Evolutionary conservation across 2,888 invertebrate species (phyloP).

Genomic region (Leptinotarsa haldemani): DNA sequence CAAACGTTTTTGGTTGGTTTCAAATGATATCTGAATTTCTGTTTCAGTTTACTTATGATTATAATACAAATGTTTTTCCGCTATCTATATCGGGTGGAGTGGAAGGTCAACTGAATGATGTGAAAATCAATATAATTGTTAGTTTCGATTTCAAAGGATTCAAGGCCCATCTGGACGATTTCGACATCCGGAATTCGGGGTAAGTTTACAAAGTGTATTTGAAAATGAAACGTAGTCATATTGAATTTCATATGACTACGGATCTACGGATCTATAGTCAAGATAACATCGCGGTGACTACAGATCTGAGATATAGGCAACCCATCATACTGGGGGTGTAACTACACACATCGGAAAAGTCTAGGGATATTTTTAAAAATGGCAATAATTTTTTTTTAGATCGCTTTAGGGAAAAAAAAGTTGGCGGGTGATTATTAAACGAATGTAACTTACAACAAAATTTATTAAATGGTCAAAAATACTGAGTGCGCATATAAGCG

Average conservation of each 20-base stretch:
- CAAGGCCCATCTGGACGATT: conserved; percentile 28
- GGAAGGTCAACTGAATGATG: conserved; percentile 32
- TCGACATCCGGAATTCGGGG: conserved; percentile 38
- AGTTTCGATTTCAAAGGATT: conserved; percentile 31
- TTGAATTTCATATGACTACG: no score
- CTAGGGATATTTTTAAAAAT: no score
- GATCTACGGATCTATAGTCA: no score
- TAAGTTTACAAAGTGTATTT: conserved; percentile 18
- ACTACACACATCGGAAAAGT: no score
- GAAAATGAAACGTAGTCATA: no score
- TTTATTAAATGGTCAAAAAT: no score
- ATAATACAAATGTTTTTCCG: conserved; percentile 27
- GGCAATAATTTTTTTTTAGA: no score
- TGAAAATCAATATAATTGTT: conserved; percentile 28
- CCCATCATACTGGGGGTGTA: not conserved
- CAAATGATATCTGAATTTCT: not conserved
- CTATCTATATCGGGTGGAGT: conserved; percentile 29
- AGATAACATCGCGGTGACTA: no score
- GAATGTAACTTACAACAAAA: no score
- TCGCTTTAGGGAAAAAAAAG: no score
- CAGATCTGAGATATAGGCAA: not conserved
- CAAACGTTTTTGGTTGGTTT: not conserved
- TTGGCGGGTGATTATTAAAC: no score
- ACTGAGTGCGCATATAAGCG: no score
- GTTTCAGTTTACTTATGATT: conserved; percentile 39